Evolutionary conservation across 1,140 invertebrate genomes (phyloP).

Genomic region (Polyergus mexicanus): DNA sequence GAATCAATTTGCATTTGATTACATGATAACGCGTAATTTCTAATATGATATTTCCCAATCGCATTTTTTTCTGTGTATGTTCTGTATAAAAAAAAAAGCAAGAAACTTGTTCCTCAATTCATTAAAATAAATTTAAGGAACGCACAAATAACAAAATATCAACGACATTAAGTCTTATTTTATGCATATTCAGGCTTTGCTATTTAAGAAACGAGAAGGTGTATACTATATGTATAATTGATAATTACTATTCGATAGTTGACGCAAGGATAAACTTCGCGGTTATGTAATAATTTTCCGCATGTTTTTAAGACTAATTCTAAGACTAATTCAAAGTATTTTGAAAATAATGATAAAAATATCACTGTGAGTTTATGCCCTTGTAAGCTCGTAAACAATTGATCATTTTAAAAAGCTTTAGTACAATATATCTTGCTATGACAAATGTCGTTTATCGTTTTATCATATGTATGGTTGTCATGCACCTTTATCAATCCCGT

Average conservation of each 20-base stretch:
- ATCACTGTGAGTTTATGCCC: background rate
- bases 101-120: background rate
- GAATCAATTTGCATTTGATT: background rate
- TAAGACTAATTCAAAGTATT: background rate
- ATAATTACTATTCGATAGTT: background rate
- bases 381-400: background rate
- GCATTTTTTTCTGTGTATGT: background rate
- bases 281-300: background rate
- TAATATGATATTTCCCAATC: background rate
- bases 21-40: background rate
- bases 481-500: background rate
- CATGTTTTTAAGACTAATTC: background rate
- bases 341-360: constrained; percentile 27
- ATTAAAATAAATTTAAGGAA: background rate
- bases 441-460: background rate
- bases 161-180: background rate
- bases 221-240: too few relatives aligned
- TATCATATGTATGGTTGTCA: background rate
- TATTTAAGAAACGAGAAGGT: background rate
- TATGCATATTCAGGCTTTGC: background rate
- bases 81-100: background rate
- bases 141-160: background rate
- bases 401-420: background rate
- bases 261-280: background rate
- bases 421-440: background rate